Conservation (phyloP, 2,888 invertebrate genomes). For the Tinea pellionella region DNA sequence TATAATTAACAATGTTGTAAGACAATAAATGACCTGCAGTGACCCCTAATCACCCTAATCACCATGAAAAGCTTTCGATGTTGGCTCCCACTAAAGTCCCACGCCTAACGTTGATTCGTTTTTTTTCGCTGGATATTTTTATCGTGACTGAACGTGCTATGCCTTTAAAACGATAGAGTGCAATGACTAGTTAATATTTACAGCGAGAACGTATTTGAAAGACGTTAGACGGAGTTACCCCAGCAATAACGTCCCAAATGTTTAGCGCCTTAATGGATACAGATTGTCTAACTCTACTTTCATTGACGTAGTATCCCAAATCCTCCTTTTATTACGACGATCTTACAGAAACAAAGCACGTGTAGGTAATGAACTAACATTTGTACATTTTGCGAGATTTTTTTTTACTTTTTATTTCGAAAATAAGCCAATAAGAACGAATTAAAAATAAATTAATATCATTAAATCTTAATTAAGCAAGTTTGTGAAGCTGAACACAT, state of each 20-base stretch:
- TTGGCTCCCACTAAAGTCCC: not conserved
- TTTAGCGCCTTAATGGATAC: slow-evolving; percentile 15
- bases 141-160: not conserved
- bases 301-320: slow-evolving; percentile 9
- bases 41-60: not conserved
- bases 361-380: not conserved
- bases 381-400: too few relatives aligned
- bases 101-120: not conserved
- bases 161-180: not conserved
- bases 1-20: too few relatives aligned
- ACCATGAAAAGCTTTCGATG: not conserved
- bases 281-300: slow-evolving; percentile 14
- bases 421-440: too few relatives aligned
- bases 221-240: not conserved
- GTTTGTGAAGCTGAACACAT: too few relatives aligned
- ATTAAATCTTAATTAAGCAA: too few relatives aligned
- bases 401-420: too few relatives aligned
- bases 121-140: not conserved
- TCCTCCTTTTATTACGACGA: slow-evolving; percentile 7
- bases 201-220: not conserved
- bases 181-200: not conserved
- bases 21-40: not conserved
- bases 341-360: not conserved
- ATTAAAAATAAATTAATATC: too few relatives aligned
- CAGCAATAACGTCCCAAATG: slow-evolving; percentile 6